Percentiles rank a stretch among this genome's conserved stretches.
Evolutionary conservation across 1,140 invertebrate genomes (phyloP).

Genomic region (Microplitis mediator): DNA sequence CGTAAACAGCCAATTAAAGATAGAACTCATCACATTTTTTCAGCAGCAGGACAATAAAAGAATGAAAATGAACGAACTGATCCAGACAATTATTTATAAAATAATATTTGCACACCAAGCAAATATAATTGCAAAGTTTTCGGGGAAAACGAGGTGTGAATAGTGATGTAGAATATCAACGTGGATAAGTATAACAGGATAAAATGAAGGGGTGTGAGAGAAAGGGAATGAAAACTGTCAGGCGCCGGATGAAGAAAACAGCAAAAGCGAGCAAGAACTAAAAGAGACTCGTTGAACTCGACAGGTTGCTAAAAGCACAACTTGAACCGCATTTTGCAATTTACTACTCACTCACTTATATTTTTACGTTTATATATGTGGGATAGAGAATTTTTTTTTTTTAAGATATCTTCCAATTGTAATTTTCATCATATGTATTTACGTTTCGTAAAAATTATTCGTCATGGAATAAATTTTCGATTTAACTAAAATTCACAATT

Average conservation of each 20-base stretch:
- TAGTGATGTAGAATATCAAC: constrained; percentile 25
- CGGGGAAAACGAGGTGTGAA: constrained; percentile 45
- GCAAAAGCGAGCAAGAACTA: constrained; percentile 37
- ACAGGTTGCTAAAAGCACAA: constrained; percentile 54
- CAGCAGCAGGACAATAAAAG: no score
- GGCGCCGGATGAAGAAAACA: constrained; percentile 36
- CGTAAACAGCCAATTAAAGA: no score
- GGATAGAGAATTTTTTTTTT: not conserved
- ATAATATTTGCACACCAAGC: no score
- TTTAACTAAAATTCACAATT: no score
- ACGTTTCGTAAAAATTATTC: no score
- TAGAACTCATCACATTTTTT: no score
- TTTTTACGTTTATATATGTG: not conserved
- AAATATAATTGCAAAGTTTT: no score
- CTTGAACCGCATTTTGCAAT: not conserved
- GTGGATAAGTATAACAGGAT: not conserved
- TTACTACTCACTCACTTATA: not conserved
- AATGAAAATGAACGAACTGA: no score
- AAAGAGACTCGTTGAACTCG: constrained; percentile 13
- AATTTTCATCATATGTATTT: no score
- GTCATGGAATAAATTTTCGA: no score
- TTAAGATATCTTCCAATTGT: not conserved
- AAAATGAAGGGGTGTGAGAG: not conserved
- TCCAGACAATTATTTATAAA: no score
- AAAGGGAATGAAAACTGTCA: constrained; percentile 54